Conservation (phyloP, 2,113 vertebrate species). For the Apus apus region DNA sequence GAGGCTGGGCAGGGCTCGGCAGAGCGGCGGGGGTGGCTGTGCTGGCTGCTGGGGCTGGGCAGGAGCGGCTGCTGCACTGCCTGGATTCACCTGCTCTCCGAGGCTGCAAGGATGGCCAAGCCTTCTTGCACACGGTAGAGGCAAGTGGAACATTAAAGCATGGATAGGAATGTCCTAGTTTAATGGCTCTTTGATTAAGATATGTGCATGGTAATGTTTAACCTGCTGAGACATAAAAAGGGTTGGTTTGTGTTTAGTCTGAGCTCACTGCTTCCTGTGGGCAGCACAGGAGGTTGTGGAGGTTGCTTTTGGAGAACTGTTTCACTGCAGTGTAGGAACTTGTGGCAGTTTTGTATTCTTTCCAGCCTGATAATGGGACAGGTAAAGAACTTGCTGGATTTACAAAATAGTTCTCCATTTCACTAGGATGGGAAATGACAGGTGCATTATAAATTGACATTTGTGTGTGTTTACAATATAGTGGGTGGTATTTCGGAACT, state of each 20-base stretch:
- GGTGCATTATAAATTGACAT: neutral
- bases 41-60: fast-evolving
- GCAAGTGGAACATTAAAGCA: neutral
- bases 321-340: neutral
- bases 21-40: neutral
- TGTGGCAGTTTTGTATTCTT: neutral
- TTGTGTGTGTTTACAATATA: neutral
- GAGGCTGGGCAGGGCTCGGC: neutral
- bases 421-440: neutral
- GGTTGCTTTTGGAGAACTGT: neutral
- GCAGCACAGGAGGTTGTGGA: no score
- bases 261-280: neutral
- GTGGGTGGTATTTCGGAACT: neutral
- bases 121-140: neutral
- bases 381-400: neutral
- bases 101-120: neutral
- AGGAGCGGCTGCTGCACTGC: neutral
- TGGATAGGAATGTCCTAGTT: neutral
- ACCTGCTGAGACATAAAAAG: neutral
- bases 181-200: neutral
- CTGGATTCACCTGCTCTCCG: fast-evolving
- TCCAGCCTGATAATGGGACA: neutral
- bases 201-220: neutral
- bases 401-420: neutral
- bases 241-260: neutral